These are phyloP conservation scores for Phytoseiulus persimilis DNA, from an alignment of 2,888 invertebrate genomes.

Conservation along the genomic window DNA sequence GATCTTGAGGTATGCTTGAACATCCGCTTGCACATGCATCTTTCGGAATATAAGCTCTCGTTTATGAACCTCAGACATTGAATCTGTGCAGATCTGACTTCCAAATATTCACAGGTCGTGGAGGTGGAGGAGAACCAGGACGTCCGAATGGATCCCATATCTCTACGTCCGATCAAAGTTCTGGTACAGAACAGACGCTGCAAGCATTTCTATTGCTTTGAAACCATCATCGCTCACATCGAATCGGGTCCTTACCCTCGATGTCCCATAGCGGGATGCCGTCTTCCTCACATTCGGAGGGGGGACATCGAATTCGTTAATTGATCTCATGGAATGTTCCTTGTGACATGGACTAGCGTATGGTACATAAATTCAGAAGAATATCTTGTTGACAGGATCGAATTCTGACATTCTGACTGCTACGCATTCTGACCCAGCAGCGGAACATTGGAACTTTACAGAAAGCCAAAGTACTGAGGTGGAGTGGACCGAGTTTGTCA, in stretches of 20 bases:
- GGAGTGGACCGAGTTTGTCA: too few species aligned
- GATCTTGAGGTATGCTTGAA: too few species aligned
- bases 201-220: background rate
- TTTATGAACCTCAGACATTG: too few species aligned
- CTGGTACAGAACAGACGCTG: background rate
- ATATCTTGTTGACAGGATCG: too few species aligned
- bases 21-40: too few species aligned
- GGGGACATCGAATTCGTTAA: background rate
- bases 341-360: background rate
- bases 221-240: background rate
- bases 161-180: background rate
- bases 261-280: constrained; percentile 29
- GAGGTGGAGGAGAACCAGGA: background rate
- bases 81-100: background rate
- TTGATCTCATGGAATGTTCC: background rate
- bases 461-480: too few species aligned
- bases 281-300: background rate
- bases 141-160: background rate
- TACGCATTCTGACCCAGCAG: too few species aligned
- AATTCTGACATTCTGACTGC: too few species aligned
- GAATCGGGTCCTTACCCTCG: background rate
- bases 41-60: too few species aligned
- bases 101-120: background rate
- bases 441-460: too few species aligned
- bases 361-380: background rate